Conservation (phyloP, 2,797 vertebrate genomes). For the Myiothlypis coronata region DNA sequence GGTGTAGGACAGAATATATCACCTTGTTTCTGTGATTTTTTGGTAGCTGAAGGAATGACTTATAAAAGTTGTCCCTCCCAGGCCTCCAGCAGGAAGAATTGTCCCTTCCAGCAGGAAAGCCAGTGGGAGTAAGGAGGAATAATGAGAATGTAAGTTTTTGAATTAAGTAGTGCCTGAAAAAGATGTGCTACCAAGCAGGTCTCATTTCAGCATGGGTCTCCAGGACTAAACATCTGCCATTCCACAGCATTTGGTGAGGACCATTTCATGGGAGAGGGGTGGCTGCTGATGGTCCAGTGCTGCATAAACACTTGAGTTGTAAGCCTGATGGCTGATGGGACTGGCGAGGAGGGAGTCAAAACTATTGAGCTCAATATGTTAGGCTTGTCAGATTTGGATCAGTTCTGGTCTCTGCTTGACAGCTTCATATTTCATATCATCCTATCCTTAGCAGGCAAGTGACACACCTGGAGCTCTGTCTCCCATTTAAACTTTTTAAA, state of each 20-base stretch:
- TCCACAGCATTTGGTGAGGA: not conserved
- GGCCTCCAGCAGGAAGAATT: not conserved
- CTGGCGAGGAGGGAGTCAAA: not conserved
- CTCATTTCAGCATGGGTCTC: not conserved
- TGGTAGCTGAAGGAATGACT: not conserved
- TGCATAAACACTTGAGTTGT: not conserved
- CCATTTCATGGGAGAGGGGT: not conserved
- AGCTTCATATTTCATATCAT: not conserved
- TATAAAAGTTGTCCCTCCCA: not conserved
- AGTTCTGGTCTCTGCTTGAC: not conserved
- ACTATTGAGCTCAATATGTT: not conserved
- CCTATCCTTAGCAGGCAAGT: not conserved
- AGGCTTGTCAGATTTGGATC: not conserved
- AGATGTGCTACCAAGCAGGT: not conserved
- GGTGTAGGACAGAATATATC: not conserved
- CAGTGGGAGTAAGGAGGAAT: not conserved
- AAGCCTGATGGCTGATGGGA: not conserved
- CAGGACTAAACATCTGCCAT: not conserved
- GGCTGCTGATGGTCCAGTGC: not conserved
- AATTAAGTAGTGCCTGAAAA: not conserved
- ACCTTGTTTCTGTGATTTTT: not conserved
- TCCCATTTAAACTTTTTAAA: not conserved
- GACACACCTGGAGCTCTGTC: not conserved
- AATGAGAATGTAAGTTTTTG: not conserved
- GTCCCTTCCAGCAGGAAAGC: not conserved